These are phyloP conservation scores for Ceriagrion tenellum DNA, from an alignment of 2,888 invertebrate genomes.

Conservation along the genomic window DNA sequence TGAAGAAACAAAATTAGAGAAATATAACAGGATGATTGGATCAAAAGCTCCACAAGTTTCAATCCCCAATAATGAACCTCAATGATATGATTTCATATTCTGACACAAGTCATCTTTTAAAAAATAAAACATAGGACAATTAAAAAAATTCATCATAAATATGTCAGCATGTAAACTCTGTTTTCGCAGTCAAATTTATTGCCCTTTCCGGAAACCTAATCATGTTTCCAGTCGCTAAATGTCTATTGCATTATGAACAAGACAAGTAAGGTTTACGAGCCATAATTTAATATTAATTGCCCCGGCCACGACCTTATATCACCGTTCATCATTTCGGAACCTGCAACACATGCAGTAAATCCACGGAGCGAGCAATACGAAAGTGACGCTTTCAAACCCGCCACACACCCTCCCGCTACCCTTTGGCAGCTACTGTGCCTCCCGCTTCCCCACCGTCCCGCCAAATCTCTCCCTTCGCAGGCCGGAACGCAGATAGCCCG, in stretches of 20 bases:
- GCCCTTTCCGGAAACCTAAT: background rate
- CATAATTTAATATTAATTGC: slow-evolving; percentile 64
- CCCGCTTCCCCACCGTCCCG: background rate
- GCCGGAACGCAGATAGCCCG: background rate
- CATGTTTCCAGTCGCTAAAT: background rate
- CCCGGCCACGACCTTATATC: slow-evolving; percentile 36
- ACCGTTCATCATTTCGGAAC: slow-evolving; percentile 54
- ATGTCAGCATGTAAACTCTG: background rate
- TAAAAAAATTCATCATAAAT: background rate
- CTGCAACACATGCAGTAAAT: slow-evolving; percentile 58
- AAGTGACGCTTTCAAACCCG: background rate
- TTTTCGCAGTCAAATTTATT: background rate
- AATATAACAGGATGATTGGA: too few relatives aligned
- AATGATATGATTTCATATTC: background rate
- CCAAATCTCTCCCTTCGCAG: background rate
- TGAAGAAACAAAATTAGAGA: too few relatives aligned
- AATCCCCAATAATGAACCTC: background rate
- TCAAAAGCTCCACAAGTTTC: too few relatives aligned
- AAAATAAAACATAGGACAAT: background rate
- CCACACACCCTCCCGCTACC: background rate
- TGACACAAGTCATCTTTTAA: background rate
- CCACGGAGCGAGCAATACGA: slow-evolving; percentile 6
- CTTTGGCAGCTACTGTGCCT: too few relatives aligned
- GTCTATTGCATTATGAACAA: slow-evolving; percentile 10
- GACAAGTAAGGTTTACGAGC: slow-evolving; percentile 34